Evolutionary conservation across 2,797 vertebrate species (phyloP).

Genomic region (Myotis myotis): DNA sequence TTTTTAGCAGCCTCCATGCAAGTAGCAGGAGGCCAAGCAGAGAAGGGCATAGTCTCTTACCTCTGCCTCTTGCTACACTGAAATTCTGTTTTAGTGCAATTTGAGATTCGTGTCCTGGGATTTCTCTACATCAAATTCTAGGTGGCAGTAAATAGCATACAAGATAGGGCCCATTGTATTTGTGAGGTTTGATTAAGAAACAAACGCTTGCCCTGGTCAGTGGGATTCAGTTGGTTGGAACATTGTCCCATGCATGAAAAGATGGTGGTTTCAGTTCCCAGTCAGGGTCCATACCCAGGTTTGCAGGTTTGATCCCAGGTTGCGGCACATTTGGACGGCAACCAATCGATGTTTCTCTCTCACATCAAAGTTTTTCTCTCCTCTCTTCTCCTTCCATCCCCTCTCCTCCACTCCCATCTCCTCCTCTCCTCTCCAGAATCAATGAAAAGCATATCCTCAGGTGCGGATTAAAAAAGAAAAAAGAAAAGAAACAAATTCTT

Average conservation of each 20-base stretch:
- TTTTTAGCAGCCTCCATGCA: background rate
- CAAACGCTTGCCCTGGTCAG: background rate
- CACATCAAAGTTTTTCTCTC: background rate
- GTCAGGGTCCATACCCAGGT: background rate
- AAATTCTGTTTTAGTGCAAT: constrained; percentile 7
- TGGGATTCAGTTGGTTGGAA: background rate
- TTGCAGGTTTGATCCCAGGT: background rate
- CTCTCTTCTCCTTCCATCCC: background rate
- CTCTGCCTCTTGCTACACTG: background rate
- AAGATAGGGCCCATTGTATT: background rate
- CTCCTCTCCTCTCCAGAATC: background rate
- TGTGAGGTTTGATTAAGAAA: constrained; percentile 14
- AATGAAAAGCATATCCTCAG: background rate
- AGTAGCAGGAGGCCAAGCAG: background rate
- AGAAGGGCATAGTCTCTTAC: background rate
- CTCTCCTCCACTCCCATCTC: too few relatives aligned
- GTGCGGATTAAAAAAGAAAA: background rate
- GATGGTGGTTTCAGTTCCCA: background rate
- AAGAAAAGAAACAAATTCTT: background rate
- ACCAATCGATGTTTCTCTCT: background rate
- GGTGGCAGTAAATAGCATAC: background rate
- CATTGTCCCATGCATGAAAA: background rate
- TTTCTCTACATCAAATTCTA: constrained; percentile 5
- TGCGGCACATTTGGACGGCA: background rate
- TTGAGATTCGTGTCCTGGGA: background rate